A percentile compares a stretch with the other conserved stretches of the same genome.
Conservation (phyloP, 2,113 vertebrate species). For the Picathartes gymnocephalus region DNA sequence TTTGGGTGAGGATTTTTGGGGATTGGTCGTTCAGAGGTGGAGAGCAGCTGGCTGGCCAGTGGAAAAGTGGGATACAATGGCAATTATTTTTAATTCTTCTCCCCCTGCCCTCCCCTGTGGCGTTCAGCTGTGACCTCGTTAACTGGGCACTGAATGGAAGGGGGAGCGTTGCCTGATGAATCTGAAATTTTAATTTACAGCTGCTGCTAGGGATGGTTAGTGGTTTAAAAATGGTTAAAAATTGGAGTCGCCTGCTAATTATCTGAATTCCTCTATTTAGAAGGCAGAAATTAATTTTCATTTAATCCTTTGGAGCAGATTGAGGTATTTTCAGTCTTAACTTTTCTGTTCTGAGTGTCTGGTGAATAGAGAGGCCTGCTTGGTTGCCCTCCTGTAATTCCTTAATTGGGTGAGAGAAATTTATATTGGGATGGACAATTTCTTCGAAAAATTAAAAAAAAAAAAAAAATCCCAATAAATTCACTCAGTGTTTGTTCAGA, state of each 20-base stretch:
- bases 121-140: constrained; percentile 37
- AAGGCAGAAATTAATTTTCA: background rate
- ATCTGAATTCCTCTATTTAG: background rate
- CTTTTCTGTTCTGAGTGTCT: background rate
- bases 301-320: background rate
- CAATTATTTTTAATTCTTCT: background rate
- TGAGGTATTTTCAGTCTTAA: background rate
- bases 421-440: background rate
- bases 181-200: background rate
- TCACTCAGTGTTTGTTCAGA: background rate
- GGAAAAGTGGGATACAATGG: background rate
- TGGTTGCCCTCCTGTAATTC: background rate
- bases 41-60: background rate
- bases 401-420: background rate
- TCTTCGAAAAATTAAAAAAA: background rate
- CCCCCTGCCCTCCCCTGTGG: background rate
- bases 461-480: background rate
- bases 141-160: background rate
- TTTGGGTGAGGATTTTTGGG: background rate
- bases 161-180: background rate
- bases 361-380: background rate
- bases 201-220: background rate
- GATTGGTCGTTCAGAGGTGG: fast-evolving
- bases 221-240: background rate
- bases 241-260: background rate